Percentiles rank a stretch among this genome's conserved stretches.
Conservation (phyloP, 2,888 invertebrate species). For the Pandemis corylana region DNA sequence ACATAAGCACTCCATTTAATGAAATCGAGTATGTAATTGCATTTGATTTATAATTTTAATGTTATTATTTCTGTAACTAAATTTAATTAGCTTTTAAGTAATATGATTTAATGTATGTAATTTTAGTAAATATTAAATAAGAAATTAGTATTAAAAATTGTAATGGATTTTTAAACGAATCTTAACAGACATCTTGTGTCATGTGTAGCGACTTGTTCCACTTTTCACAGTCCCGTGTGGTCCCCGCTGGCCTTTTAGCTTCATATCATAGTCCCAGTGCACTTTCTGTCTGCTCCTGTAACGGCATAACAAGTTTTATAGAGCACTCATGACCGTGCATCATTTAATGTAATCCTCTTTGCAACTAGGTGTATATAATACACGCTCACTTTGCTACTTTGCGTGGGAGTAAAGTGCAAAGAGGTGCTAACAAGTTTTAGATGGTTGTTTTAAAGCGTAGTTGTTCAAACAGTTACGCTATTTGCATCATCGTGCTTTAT, state of each 20-base stretch:
- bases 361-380: slow-evolving; percentile 18
- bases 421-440: neutral
- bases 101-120: too few relatives aligned
- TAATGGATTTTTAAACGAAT: too few relatives aligned
- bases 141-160: too few relatives aligned
- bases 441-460: neutral
- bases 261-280: slow-evolving; percentile 7
- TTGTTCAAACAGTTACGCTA: too few relatives aligned
- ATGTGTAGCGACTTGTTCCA: neutral
- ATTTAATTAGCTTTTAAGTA: too few relatives aligned
- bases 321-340: slow-evolving; percentile 28
- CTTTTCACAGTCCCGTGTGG: neutral
- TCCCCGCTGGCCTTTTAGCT: slow-evolving; percentile 26
- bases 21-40: too few relatives aligned
- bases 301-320: slow-evolving; percentile 23
- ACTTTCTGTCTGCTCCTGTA: slow-evolving; percentile 8
- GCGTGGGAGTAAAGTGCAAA: slow-evolving; percentile 2
- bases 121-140: too few relatives aligned
- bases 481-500: too few relatives aligned
- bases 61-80: too few relatives aligned
- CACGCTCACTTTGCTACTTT: slow-evolving; percentile 8
- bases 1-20: too few relatives aligned
- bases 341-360: slow-evolving; percentile 26
- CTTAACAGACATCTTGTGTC: too few relatives aligned
- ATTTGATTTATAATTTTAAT: too few relatives aligned